Evolutionary conservation across 2,113 vertebrate species (phyloP).

Genomic region (Rhea pennata): DNA sequence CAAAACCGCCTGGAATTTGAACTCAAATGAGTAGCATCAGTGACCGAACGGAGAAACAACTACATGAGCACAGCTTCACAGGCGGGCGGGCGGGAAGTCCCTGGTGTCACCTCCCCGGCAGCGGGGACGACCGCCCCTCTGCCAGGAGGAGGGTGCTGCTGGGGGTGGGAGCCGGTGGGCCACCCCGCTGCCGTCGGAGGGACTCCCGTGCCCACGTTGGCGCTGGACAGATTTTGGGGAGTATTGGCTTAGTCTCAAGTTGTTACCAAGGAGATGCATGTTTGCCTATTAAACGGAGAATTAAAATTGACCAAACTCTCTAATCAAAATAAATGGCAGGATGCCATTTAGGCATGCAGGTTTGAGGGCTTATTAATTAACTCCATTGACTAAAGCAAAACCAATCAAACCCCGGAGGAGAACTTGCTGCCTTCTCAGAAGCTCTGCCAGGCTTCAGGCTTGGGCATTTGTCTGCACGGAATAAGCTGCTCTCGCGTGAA

Average conservation of each 20-base stretch:
- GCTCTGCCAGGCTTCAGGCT: background rate
- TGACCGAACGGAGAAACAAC: background rate
- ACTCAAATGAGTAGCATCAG: background rate
- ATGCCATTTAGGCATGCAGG: background rate
- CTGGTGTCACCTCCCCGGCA: rapidly evolving
- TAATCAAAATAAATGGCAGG: background rate
- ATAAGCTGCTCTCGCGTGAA: background rate
- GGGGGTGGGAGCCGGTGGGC: background rate
- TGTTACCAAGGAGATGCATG: background rate
- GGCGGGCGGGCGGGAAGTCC: background rate
- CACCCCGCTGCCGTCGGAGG: background rate
- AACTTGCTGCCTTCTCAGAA: background rate
- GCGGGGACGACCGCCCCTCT: rapidly evolving
- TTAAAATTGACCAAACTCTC: background rate
- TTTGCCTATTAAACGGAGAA: background rate
- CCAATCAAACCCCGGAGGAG: background rate
- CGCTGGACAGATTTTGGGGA: background rate
- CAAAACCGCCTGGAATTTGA: background rate
- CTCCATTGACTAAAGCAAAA: background rate
- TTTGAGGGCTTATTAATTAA: background rate
- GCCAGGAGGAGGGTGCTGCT: background rate
- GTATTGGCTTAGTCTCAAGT: background rate
- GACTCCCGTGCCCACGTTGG: rapidly evolving
- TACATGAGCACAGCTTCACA: rapidly evolving
- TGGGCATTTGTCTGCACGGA: background rate